These are phyloP conservation scores for Ellobius talpinus DNA, from an alignment of 2,113 vertebrate species.

Conservation along the genomic window DNA sequence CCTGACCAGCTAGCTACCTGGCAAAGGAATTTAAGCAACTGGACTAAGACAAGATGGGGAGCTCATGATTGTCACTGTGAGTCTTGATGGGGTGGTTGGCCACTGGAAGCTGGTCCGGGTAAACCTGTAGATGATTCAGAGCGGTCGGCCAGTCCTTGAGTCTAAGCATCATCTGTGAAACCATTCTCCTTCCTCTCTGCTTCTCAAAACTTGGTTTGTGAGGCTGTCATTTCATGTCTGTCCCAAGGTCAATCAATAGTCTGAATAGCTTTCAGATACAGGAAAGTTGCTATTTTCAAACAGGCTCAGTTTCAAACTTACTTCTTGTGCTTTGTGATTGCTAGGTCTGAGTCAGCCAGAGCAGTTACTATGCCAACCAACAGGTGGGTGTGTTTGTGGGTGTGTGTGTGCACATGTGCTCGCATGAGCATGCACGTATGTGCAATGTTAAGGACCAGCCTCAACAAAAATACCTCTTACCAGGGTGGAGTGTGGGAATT, in stretches of 20 bases:
- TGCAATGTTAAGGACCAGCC: too few species aligned
- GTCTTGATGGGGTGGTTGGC: not conserved
- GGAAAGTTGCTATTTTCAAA: not conserved
- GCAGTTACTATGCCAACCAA: not conserved
- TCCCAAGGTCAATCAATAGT: not conserved
- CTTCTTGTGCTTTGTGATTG: not conserved
- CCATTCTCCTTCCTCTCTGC: not conserved
- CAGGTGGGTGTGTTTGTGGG: too few species aligned
- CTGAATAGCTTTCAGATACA: not conserved
- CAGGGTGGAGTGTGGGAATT: too few species aligned
- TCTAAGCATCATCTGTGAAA: not conserved
- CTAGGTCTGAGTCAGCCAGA: not conserved
- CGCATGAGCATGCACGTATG: too few species aligned
- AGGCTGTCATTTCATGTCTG: not conserved
- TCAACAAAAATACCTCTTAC: too few species aligned
- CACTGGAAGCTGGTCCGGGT: not conserved
- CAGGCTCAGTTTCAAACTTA: not conserved
- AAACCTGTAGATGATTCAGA: not conserved
- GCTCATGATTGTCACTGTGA: not conserved
- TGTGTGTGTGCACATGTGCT: too few species aligned
- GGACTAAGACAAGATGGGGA: not conserved
- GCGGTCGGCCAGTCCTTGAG: not conserved
- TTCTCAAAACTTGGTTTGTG: not conserved
- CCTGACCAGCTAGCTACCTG: too few species aligned
- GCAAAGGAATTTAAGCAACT: not conserved